phyloP scores from a whole-genome alignment of 2,888 invertebrate genomes.

The Strigamia maritima region DNA sequence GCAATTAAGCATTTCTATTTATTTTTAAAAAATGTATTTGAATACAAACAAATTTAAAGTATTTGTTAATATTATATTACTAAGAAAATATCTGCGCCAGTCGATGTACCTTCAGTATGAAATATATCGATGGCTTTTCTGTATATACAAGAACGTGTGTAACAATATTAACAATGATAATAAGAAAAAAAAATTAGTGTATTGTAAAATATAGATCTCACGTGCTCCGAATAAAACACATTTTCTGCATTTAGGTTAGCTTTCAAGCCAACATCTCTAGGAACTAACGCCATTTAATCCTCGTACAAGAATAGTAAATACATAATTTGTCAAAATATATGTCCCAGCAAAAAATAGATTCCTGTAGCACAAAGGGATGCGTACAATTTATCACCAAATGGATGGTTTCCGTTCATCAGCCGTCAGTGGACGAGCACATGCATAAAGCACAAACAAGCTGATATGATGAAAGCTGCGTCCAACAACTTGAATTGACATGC shows the following conservation, averaged over 20 bases:
- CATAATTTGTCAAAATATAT: slow-evolving; percentile 34
- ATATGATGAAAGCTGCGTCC: slow-evolving; percentile 14
- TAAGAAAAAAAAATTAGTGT: slow-evolving; percentile 13
- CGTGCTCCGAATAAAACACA: slow-evolving; percentile 26
- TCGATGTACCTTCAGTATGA: slow-evolving; percentile 25
- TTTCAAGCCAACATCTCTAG: slow-evolving; percentile 23
- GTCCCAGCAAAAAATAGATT: slow-evolving; percentile 32
- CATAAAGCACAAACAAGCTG: slow-evolving; percentile 18
- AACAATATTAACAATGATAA: slow-evolving; percentile 16
- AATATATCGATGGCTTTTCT: slow-evolving; percentile 26
- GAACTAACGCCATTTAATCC: slow-evolving; percentile 34
- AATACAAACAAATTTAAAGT: neutral
- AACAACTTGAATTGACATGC: neutral
- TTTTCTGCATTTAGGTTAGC: slow-evolving; percentile 32
- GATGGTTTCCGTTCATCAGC: slow-evolving; percentile 5
- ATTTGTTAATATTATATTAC: neutral
- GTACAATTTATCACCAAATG: slow-evolving; percentile 32
- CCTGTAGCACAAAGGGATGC: slow-evolving; percentile 27
- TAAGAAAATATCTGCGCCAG: slow-evolving; percentile 17
- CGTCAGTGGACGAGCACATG: slow-evolving; percentile 11
- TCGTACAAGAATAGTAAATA: slow-evolving; percentile 29
- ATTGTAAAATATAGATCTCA: slow-evolving; percentile 16
- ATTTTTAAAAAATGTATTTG: slow-evolving; percentile 22
- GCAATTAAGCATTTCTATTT: slow-evolving; percentile 9
- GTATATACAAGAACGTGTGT: slow-evolving; percentile 14